Base-by-base conservation (phyloP, 2,113 vertebrate species). In the Eudyptes chrysolophus region DNA sequence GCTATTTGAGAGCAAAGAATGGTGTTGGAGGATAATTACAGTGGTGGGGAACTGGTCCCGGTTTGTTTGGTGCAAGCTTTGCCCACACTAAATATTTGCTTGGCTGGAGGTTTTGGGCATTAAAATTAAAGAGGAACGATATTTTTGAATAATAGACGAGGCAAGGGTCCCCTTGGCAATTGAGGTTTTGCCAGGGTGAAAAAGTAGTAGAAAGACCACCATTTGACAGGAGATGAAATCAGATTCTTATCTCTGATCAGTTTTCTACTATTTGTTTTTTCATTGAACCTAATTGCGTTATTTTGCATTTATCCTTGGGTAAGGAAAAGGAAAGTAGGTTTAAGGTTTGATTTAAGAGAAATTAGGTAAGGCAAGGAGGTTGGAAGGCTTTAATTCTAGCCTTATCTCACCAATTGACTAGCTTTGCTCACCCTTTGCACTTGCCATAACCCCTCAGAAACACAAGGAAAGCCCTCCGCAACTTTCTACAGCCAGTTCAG, bases 291-390 rank as follows among this genome's bases (percentile, higher is more conserved):
- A 95, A 95, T 95, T 87, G 81, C 32, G 2, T 76, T 70, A 70
- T 44, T 97, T 94, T 95, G 71, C 81, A 90, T 94, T 94, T 96
- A 51, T 85, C 89, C 93, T 92, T 88, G 66, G 87, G 87, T 94
- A 70, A 95, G 66, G 60, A 86, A 80, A 96, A 83, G 21, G 26
- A 89, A 65, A 83, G 54, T 29, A 80, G 42, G 74, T 49, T 38
- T 54, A 61, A 81, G 58, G 65, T 83, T 87, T 1, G 0, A 89
- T 90, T 93, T 66, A 84, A 82, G 54, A 91, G 52, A 93, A 94
- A 94, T 62, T 49, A 87, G 61, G 57, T 94, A 69, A 94, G 84
- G 54, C 19, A 15, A 82, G 46, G 58, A 90, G 44, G 66, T 77
- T 8, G 4, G 64, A 90, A 93, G 60, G 3, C 54, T 74, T 70